Percentiles rank a stretch among this genome's conserved stretches.
These are phyloP conservation scores for Numenius phaeopus DNA, from an alignment of 2,797 vertebrate species.

Conservation along the genomic window DNA sequence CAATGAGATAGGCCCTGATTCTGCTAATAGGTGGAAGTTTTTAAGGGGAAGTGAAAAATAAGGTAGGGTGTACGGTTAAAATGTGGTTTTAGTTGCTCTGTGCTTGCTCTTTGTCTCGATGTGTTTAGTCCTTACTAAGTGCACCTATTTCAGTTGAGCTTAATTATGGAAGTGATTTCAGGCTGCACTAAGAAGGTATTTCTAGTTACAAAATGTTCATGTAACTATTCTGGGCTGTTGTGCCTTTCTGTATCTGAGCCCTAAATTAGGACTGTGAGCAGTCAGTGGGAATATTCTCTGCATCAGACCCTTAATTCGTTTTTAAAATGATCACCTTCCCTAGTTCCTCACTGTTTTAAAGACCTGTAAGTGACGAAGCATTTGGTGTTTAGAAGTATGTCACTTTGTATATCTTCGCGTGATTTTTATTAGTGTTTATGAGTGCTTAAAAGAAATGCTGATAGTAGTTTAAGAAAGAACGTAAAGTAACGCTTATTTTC, in stretches of 20 bases:
- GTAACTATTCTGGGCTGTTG: neutral
- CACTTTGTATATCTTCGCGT: neutral
- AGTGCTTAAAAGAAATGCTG: slow-evolving; percentile 1
- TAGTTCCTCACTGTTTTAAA: neutral
- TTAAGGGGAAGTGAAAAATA: neutral
- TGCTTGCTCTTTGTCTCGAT: neutral
- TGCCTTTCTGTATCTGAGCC: neutral
- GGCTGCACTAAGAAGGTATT: slow-evolving; percentile 5
- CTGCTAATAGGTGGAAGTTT: slow-evolving; percentile 12
- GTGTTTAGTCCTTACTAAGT: neutral
- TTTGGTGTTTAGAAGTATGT: neutral
- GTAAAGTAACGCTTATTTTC: slow-evolving; percentile 39
- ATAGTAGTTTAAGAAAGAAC: neutral
- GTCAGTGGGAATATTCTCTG: neutral
- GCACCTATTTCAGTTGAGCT: neutral
- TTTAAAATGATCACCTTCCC: neutral
- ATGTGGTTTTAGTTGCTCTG: neutral
- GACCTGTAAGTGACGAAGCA: neutral
- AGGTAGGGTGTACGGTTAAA: neutral
- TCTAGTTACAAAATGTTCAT: neutral
- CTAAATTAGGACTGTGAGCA: neutral
- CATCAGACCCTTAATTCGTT: neutral
- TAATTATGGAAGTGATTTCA: slow-evolving; percentile 12
- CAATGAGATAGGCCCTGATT: slow-evolving; percentile 12
- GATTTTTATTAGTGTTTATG: neutral